A percentile compares a stretch with the other conserved stretches of the same genome.
phyloP scores from a whole-genome alignment of 2,113 vertebrate species.

The Megaptera novaeangliae region DNA sequence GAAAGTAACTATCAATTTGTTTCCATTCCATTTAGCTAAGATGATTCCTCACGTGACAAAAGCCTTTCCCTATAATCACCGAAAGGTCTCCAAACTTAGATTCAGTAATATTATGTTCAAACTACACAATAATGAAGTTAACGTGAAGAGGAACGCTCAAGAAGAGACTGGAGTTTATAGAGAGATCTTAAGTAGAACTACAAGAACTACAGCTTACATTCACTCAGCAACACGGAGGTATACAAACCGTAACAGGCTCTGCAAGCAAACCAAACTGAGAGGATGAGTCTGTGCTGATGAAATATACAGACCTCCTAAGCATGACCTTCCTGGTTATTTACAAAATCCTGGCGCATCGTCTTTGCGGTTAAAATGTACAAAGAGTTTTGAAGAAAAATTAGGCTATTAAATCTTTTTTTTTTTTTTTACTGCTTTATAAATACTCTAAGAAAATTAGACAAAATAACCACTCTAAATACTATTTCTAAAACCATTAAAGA shows the following conservation, averaged over 20 bases:
- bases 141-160: not conserved
- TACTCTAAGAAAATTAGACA: not conserved
- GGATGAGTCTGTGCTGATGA: not conserved
- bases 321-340: not conserved
- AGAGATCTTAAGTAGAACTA: not conserved
- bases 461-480: not conserved
- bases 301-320: not conserved
- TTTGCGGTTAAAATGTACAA: not conserved
- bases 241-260: not conserved
- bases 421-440: conserved; percentile 5
- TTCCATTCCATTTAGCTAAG: not conserved
- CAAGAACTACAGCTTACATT: not conserved
- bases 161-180: not conserved
- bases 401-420: not conserved
- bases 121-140: not conserved
- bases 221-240: not conserved
- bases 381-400: not conserved
- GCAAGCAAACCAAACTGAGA: not conserved
- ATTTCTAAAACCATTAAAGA: not conserved
- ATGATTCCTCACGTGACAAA: not conserved
- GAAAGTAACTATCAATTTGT: not conserved
- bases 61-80: not conserved
- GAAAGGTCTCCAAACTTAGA: not conserved
- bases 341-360: not conserved
- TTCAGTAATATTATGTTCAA: not conserved